Percentiles rank a stretch among this genome's conserved stretches.
Conservation (phyloP, 2,888 invertebrate species). For the Drosophila antonietae region DNA sequence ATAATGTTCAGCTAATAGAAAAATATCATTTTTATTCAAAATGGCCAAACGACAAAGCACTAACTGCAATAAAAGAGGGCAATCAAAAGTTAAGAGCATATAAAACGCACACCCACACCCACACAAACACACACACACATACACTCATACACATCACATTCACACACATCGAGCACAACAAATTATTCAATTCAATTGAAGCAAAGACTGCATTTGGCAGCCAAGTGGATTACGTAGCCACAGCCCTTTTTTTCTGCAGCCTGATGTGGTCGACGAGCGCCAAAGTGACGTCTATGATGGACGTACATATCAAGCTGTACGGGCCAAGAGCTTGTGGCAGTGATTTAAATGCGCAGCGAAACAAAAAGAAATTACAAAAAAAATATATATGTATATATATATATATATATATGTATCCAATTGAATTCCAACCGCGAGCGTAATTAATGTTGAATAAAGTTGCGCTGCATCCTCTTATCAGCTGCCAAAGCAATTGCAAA, state of each 20-base stretch:
- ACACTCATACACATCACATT: slow-evolving; percentile 35
- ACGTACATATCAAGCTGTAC: slow-evolving; percentile 41
- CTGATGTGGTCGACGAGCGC: slow-evolving; percentile 29
- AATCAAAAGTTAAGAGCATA: slow-evolving; percentile 56
- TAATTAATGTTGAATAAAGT: slow-evolving; percentile 71
- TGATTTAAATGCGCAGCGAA: slow-evolving; percentile 64
- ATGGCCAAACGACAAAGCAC: slow-evolving; percentile 25
- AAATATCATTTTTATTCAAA: slow-evolving; percentile 41
- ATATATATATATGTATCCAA: slow-evolving; percentile 34
- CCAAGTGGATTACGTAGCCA: slow-evolving; percentile 56
- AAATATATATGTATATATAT: not conserved
- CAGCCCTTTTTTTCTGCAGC: slow-evolving; percentile 11
- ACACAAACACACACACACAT: slow-evolving; percentile 9
- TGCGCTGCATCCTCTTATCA: slow-evolving; percentile 56
- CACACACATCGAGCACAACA: slow-evolving; percentile 34
- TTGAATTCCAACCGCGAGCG: slow-evolving; percentile 58
- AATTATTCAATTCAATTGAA: slow-evolving; percentile 75
- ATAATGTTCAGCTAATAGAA: slow-evolving; percentile 34
- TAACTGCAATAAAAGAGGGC: slow-evolving; percentile 24
- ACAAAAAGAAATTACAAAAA: slow-evolving; percentile 42
- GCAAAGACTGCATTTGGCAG: slow-evolving; percentile 69
- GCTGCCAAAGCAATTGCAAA: slow-evolving; percentile 12
- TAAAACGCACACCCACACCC: slow-evolving; percentile 55
- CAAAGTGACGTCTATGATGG: slow-evolving; percentile 63
- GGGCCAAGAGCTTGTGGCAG: slow-evolving; percentile 44